Evolutionary conservation across 2,888 invertebrate species (phyloP).

Genomic region (Machimus rusticus): DNA sequence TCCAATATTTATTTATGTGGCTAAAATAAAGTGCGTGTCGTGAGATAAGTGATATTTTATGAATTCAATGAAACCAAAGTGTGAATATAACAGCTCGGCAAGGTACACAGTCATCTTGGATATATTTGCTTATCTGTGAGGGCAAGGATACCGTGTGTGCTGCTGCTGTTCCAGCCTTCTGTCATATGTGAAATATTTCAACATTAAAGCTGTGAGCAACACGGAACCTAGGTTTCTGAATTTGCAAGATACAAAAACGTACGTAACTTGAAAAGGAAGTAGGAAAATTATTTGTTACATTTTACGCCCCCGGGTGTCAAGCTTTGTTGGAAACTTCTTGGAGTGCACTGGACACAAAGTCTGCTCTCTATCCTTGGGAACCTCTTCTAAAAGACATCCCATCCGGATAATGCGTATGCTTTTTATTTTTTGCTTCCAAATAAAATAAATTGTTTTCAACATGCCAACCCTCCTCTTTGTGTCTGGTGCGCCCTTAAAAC

Average conservation of each 20-base stretch:
- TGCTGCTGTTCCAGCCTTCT: not conserved
- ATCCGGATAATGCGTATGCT: not conserved
- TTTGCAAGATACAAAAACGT: not conserved
- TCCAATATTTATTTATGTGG: not conserved
- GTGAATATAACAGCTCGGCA: not conserved
- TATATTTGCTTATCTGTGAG: constrained; percentile 2
- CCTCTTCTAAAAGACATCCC: not conserved
- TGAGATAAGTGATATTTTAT: constrained; percentile 10
- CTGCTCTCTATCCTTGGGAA: not conserved
- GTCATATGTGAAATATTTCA: constrained; percentile 8
- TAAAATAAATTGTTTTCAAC: not conserved
- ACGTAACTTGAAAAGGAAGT: not conserved
- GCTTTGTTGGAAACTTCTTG: not conserved
- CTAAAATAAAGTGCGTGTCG: not conserved
- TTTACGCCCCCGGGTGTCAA: not conserved
- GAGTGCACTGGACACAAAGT: not conserved
- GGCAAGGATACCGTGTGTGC: not conserved
- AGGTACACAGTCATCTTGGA: not conserved
- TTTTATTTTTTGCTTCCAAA: not conserved
- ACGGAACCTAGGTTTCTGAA: not conserved
- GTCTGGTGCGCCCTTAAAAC: not conserved
- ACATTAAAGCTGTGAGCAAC: not conserved
- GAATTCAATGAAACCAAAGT: not conserved
- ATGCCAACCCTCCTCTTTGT: not conserved
- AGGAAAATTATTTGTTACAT: not conserved